Percentiles rank a stretch among this genome's conserved stretches.
Evolutionary conservation across 2,888 invertebrate species (phyloP).

Genomic region (Quadriops clusia): DNA sequence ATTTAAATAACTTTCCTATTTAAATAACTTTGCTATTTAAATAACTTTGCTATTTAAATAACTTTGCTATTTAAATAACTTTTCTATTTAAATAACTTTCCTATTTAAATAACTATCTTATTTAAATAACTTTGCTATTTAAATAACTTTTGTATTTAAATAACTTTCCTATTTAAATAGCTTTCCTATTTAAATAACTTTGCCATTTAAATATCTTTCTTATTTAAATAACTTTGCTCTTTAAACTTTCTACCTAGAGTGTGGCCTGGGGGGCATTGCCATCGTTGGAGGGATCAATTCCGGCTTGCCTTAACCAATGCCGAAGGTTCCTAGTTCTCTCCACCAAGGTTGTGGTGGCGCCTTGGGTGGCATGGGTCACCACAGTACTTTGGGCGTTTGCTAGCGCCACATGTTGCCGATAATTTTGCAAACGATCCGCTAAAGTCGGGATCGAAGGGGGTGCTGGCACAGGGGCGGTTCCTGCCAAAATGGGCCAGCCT

Average conservation of each 20-base stretch:
- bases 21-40: no score
- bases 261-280: conserved; percentile 26
- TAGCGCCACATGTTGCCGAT: conserved; percentile 41
- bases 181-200: no score
- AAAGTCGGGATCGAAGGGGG: conserved; percentile 37
- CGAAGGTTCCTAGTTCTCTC: conserved; percentile 53
- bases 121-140: no score
- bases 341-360: conserved; percentile 49
- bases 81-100: no score
- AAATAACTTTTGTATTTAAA: no score
- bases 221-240: no score
- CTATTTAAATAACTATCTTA: no score
- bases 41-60: no score
- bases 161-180: no score
- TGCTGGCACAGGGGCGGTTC: conserved; percentile 25
- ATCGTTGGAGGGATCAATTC: conserved; percentile 22
- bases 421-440: conserved; percentile 44
- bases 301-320: conserved; percentile 51
- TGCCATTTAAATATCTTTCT: no score
- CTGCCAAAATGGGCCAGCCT: conserved; percentile 40
- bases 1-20: no score
- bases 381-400: conserved; percentile 37
- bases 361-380: conserved; percentile 38
- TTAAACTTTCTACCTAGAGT: conserved; percentile 19
- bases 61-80: no score